A percentile compares a stretch with the other conserved stretches of the same genome.
phyloP scores from a whole-genome alignment of 2,797 vertebrate species.

The Hydrolagus colliei region DNA sequence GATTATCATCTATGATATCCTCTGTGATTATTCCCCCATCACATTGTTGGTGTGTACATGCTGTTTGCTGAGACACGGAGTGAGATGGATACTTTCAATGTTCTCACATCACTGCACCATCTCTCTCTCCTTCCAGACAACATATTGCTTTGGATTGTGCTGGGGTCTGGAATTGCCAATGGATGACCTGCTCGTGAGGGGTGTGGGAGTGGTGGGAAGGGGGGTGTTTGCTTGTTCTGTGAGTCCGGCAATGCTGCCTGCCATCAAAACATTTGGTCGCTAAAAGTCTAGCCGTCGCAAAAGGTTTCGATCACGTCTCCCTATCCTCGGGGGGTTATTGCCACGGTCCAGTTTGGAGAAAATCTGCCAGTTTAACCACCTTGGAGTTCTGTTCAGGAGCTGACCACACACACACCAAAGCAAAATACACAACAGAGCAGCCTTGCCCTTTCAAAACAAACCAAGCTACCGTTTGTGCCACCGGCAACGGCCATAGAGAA shows the following conservation, averaged over 20 bases:
- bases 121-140: not conserved
- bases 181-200: not conserved
- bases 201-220: not conserved
- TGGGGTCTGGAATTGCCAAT: not conserved
- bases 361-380: not conserved
- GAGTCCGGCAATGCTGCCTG: not conserved
- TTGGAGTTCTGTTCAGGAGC: not conserved
- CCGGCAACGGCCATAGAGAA: too few relatives aligned
- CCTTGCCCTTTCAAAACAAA: too few relatives aligned
- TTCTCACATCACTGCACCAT: not conserved
- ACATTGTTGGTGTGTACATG: too few relatives aligned
- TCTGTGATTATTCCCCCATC: too few relatives aligned
- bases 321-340: not conserved
- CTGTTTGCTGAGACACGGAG: too few relatives aligned
- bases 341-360: not conserved
- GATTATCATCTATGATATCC: too few relatives aligned
- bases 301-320: not conserved
- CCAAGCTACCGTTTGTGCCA: too few relatives aligned
- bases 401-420: not conserved
- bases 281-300: not conserved
- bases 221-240: too few relatives aligned
- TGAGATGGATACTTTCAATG: too few relatives aligned
- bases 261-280: constrained; percentile 1
- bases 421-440: too few relatives aligned
- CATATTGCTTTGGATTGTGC: not conserved